phyloP scores from a whole-genome alignment of 2,797 vertebrate species.

The Onychomys arenicola region DNA sequence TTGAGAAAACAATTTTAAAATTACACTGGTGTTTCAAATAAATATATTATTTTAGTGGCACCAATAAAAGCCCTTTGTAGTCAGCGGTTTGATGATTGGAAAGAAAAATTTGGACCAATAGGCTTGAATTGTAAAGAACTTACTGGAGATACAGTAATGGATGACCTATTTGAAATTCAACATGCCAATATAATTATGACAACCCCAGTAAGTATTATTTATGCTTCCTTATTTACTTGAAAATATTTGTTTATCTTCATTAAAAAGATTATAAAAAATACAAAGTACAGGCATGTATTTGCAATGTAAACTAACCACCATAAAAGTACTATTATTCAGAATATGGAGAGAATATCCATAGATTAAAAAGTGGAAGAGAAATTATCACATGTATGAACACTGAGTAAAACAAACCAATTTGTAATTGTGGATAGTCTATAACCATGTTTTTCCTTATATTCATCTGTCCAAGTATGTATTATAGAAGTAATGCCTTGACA shows the following conservation, averaged over 20 bases:
- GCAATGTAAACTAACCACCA: conserved; percentile 36
- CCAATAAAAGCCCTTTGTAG: conserved; percentile 99
- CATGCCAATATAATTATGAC: conserved; percentile 97
- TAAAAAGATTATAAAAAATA: conserved; percentile 54
- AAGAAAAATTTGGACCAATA: conserved; percentile 95
- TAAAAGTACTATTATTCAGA: conserved; percentile 24
- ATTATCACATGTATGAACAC: conserved; percentile 28
- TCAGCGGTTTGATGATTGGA: conserved; percentile 97
- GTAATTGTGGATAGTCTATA: conserved; percentile 46
- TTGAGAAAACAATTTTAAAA: conserved; percentile 65
- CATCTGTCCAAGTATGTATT: conserved; percentile 40
- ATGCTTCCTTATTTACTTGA: conserved; percentile 55
- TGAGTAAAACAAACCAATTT: conserved; percentile 34
- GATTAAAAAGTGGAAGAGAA: conserved; percentile 30
- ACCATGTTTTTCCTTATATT: conserved; percentile 37
- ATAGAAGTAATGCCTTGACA: background rate
- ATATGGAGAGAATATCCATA: conserved; percentile 8
- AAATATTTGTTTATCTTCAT: conserved; percentile 50
- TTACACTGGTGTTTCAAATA: conserved; percentile 67
- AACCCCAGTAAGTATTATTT: conserved; percentile 93
- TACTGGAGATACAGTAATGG: conserved; percentile 97
- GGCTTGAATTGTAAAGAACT: conserved; percentile 97
- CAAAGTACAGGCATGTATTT: conserved; percentile 39
- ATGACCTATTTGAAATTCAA: conserved; percentile 99
- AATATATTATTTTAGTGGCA: conserved; percentile 92